Percentiles rank a stretch among this genome's conserved stretches.
Conservation (phyloP, 2,113 vertebrate species). For the Prunella himalayana region DNA sequence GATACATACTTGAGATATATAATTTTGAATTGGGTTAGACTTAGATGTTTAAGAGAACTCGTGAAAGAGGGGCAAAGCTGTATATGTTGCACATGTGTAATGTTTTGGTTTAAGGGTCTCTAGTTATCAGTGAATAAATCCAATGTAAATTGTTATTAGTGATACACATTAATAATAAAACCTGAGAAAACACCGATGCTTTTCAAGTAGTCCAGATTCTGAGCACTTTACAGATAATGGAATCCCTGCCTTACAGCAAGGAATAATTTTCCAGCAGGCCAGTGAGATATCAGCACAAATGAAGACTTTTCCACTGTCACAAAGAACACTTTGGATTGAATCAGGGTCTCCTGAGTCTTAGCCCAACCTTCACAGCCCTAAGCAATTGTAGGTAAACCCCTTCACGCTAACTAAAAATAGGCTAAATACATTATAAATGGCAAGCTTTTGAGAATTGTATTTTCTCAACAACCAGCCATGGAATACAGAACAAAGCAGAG, state of each 20-base stretch:
- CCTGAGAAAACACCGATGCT: background rate
- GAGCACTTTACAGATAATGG: background rate
- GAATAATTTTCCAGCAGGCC: background rate
- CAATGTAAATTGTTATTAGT: background rate
- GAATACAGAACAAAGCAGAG: slow-evolving; percentile 59
- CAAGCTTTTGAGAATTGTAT: slow-evolving; percentile 55
- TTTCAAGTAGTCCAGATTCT: background rate
- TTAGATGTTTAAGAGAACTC: background rate
- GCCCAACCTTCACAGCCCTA: background rate
- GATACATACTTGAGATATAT: background rate
- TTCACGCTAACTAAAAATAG: background rate
- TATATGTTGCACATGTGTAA: rapidly evolving
- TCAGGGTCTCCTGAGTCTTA: background rate
- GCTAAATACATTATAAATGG: slow-evolving; percentile 29
- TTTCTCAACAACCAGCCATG: slow-evolving; percentile 42
- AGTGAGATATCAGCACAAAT: background rate
- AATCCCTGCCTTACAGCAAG: background rate
- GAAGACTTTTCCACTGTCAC: background rate
- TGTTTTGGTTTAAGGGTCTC: slow-evolving; percentile 6
- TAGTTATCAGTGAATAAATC: background rate
- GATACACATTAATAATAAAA: background rate
- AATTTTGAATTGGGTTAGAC: background rate
- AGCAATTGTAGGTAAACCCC: background rate
- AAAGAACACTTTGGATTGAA: slow-evolving; percentile 11
- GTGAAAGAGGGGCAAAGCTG: background rate